Evolutionary conservation across 2,888 invertebrate genomes (phyloP).

Genomic region (Eumacrocentrus americanus): DNA sequence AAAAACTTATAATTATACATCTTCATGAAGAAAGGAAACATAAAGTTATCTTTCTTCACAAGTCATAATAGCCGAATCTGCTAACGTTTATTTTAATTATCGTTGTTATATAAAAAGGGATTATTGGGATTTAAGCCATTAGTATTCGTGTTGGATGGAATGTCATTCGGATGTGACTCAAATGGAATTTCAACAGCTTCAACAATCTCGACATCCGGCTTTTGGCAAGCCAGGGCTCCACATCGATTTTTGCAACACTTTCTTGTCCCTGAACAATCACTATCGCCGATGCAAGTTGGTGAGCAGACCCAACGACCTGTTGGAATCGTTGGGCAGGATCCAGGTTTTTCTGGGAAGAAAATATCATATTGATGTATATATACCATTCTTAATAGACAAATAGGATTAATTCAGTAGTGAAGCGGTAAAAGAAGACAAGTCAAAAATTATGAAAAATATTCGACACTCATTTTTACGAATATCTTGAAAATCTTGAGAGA

Average conservation of each 20-base stretch:
- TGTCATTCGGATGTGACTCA: constrained; percentile 25
- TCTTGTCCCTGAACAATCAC: constrained; percentile 63
- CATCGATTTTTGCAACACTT: constrained; percentile 68
- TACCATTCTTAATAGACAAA: too few relatives aligned
- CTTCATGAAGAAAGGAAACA: too few relatives aligned
- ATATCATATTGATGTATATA: too few relatives aligned
- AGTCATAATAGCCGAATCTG: too few relatives aligned
- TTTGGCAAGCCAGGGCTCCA: constrained; percentile 64
- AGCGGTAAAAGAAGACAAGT: too few relatives aligned
- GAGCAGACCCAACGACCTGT: constrained; percentile 67
- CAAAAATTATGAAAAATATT: too few relatives aligned
- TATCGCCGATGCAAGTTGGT: constrained; percentile 65
- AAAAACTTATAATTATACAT: too few relatives aligned
- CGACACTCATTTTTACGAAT: constrained; percentile 12
- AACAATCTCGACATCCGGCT: constrained; percentile 42
- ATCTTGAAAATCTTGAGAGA: not conserved
- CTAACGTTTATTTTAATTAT: too few relatives aligned
- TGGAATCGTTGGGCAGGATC: constrained; percentile 63
- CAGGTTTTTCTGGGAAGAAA: constrained; percentile 62
- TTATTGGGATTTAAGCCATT: constrained; percentile 23
- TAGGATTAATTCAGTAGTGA: too few relatives aligned
- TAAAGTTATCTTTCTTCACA: too few relatives aligned
- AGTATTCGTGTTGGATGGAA: constrained; percentile 15
- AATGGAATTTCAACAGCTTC: constrained; percentile 25
- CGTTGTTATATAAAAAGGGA: constrained; percentile 29